phyloP scores from a whole-genome alignment of 2,888 invertebrate genomes.

The Nemurella pictetii region DNA sequence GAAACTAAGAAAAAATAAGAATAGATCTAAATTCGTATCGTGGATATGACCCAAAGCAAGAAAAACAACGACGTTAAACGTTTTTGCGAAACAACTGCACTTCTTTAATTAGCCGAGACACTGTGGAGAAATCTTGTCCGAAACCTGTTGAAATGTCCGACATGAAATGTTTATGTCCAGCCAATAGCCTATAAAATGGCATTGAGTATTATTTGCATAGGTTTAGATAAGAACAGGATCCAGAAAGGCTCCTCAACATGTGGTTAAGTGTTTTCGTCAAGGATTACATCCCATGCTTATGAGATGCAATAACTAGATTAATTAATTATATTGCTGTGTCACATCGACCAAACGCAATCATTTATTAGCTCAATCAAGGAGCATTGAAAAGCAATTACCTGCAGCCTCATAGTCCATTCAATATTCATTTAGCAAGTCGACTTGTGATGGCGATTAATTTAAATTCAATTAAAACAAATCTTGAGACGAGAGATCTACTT shows the following conservation, averaged over 20 bases:
- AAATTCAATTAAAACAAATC: not conserved
- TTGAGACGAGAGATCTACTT: not conserved
- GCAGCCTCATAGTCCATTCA: not conserved
- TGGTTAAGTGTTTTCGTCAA: not conserved
- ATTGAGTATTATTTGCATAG: not conserved
- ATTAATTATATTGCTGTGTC: constrained; percentile 3
- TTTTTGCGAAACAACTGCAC: not conserved
- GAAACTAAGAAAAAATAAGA: not conserved
- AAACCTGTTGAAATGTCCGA: not conserved
- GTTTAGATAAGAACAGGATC: constrained; percentile 4
- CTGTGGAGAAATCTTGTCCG: not conserved
- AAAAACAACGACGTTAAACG: not conserved
- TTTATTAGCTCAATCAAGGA: not conserved
- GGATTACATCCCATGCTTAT: not conserved
- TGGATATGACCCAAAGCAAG: not conserved
- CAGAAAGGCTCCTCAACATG: not conserved
- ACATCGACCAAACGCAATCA: not conserved
- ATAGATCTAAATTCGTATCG: not conserved
- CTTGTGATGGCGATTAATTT: not conserved
- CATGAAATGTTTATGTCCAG: not conserved
- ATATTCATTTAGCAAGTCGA: not conserved
- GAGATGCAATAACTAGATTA: not conserved
- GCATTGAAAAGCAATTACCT: constrained; percentile 7
- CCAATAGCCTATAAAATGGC: not conserved
- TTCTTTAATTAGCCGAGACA: not conserved